A percentile compares a stretch with the other conserved stretches of the same genome.
phyloP scores from a whole-genome alignment of 2,888 invertebrate genomes.

The Carcina quercana region DNA sequence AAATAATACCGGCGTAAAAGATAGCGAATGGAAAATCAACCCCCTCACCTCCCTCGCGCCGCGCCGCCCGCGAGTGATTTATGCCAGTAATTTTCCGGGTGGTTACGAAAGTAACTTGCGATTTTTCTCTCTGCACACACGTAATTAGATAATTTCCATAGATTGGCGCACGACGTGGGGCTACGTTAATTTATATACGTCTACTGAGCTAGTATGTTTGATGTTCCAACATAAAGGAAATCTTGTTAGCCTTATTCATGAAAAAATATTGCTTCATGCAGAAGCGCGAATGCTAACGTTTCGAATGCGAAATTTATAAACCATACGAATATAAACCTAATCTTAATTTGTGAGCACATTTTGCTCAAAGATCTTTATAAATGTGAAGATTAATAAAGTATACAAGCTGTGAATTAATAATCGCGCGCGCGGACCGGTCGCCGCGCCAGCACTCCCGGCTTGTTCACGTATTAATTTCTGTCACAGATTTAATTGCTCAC shows the following conservation, averaged over 20 bases:
- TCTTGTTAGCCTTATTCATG: background rate
- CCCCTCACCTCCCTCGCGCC: slow-evolving; percentile 44
- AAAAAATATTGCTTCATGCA: background rate
- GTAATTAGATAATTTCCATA: slow-evolving; percentile 69
- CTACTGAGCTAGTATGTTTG: slow-evolving; percentile 2
- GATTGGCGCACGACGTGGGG: slow-evolving; percentile 33
- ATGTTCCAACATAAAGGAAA: background rate
- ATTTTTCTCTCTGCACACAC: slow-evolving; percentile 68
- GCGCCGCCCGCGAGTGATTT: slow-evolving; percentile 45
- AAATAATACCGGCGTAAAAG: slow-evolving; percentile 69
- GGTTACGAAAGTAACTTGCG: slow-evolving; percentile 69
- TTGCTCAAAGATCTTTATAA: slow-evolving; percentile 29
- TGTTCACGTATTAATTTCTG: slow-evolving; percentile 68
- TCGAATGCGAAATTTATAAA: background rate
- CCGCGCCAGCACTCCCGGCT: slow-evolving; percentile 31
- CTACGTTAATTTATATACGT: slow-evolving; percentile 21
- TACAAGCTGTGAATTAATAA: slow-evolving; percentile 51
- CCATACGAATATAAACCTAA: slow-evolving; percentile 6
- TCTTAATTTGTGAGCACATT: no score
- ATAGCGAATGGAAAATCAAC: slow-evolving; percentile 71
- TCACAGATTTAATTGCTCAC: slow-evolving; percentile 70
- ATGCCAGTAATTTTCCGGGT: slow-evolving; percentile 69
- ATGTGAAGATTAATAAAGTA: slow-evolving; percentile 52
- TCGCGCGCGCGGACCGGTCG: slow-evolving; percentile 33
- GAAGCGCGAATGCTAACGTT: background rate